Evolutionary conservation across 2,113 vertebrate species (phyloP).

Genomic region (Lonchura striata): DNA sequence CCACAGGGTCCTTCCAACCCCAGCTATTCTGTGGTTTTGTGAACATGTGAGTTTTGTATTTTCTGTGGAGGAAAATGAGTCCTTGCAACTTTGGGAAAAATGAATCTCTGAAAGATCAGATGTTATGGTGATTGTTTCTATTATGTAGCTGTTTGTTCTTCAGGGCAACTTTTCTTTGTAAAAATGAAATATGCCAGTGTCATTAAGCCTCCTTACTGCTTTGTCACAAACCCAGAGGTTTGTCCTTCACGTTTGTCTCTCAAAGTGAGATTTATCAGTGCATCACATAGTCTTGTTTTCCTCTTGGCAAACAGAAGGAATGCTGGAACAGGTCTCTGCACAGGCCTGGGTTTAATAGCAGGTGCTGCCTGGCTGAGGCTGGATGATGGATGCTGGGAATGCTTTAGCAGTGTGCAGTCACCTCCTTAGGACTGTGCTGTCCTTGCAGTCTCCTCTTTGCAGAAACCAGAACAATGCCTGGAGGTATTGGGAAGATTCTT

Average conservation of each 20-base stretch:
- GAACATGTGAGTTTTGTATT: rapidly evolving
- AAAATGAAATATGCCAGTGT: rapidly evolving
- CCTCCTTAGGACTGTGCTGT: neutral
- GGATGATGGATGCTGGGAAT: neutral
- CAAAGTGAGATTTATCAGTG: neutral
- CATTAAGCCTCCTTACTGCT: neutral
- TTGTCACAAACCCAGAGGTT: neutral
- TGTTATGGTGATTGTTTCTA: neutral
- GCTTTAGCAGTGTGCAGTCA: neutral
- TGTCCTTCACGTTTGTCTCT: neutral
- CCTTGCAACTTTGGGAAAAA: neutral
- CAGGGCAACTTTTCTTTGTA: neutral
- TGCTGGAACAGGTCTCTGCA: neutral
- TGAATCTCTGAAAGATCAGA: neutral
- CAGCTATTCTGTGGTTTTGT: neutral
- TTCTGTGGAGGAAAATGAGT: neutral
- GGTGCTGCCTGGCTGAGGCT: neutral
- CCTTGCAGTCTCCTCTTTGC: neutral
- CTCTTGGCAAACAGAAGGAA: neutral
- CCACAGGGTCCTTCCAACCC: neutral
- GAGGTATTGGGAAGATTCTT: neutral
- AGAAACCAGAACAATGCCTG: neutral
- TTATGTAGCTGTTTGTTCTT: neutral
- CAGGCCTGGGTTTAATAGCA: rapidly evolving
- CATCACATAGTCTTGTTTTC: neutral